Percentiles rank a stretch among this genome's conserved stretches.
phyloP scores from a whole-genome alignment of 2,113 vertebrate species.

The Pagrus major region DNA sequence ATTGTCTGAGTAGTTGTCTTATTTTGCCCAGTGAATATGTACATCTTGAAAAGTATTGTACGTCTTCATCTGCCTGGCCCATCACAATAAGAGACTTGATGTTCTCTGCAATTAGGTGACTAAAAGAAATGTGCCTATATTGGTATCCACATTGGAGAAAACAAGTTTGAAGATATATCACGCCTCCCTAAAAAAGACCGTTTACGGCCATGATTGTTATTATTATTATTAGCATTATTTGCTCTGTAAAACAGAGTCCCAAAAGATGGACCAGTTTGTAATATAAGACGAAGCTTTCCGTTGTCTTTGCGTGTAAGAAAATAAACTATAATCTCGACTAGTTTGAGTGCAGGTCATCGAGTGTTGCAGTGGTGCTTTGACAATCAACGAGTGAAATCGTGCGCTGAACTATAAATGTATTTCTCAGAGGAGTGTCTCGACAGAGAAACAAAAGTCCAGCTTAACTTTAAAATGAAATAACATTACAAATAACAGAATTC shows the following conservation, averaged over 20 bases:
- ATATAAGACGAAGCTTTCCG: background rate
- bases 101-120: too few relatives aligned
- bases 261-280: background rate
- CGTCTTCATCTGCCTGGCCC: too few relatives aligned
- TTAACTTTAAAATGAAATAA: background rate
- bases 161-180: too few relatives aligned
- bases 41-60: too few relatives aligned
- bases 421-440: background rate
- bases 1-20: too few relatives aligned
- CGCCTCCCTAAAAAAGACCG: too few relatives aligned
- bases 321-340: too few relatives aligned
- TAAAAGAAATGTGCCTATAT: too few relatives aligned
- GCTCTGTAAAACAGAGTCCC: background rate
- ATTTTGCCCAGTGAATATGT: too few relatives aligned
- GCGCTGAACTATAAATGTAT: background rate
- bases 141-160: too few relatives aligned
- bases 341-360: background rate
- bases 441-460: conserved; percentile 55
- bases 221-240: background rate
- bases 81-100: too few relatives aligned
- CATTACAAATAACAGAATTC: background rate
- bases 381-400: conserved; percentile 67
- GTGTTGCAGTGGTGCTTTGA: conserved; percentile 61
- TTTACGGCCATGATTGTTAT: background rate
- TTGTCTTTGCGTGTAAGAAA: background rate